These are phyloP conservation scores for Pelodiscus sinensis DNA, from an alignment of 2,113 vertebrate genomes.

Conservation along the genomic window DNA sequence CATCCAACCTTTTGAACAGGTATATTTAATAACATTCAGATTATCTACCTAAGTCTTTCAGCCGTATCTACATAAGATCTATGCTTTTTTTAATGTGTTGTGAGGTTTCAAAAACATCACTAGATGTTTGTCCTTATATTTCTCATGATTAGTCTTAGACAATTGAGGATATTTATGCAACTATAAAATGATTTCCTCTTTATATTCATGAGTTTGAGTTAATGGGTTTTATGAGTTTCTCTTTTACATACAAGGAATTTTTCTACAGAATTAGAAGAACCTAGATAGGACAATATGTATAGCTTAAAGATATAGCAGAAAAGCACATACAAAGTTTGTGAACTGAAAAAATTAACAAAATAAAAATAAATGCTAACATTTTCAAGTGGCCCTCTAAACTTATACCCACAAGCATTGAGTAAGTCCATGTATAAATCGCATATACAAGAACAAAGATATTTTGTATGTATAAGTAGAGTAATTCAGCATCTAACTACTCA, in stretches of 20 bases:
- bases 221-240: not conserved
- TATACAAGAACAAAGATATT: not conserved
- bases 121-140: too few relatives aligned
- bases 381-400: too few relatives aligned
- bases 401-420: too few relatives aligned
- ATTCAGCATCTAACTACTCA: not conserved
- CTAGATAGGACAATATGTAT: not conserved
- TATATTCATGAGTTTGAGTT: not conserved
- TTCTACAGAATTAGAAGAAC: not conserved
- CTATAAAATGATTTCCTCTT: not conserved
- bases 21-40: too few relatives aligned
- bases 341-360: not conserved
- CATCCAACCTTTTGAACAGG: not conserved
- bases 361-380: not conserved
- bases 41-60: not conserved
- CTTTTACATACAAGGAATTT: not conserved
- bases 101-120: not conserved
- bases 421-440: too few relatives aligned
- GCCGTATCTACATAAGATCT: too few relatives aligned
- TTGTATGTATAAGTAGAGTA: not conserved
- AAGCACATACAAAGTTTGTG: not conserved
- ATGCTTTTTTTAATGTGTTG: not conserved
- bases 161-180: not conserved
- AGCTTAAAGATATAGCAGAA: not conserved
- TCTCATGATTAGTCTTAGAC: not conserved